Evolutionary conservation across 2,888 invertebrate species (phyloP).

Genomic region (Lochmaea capreae): DNA sequence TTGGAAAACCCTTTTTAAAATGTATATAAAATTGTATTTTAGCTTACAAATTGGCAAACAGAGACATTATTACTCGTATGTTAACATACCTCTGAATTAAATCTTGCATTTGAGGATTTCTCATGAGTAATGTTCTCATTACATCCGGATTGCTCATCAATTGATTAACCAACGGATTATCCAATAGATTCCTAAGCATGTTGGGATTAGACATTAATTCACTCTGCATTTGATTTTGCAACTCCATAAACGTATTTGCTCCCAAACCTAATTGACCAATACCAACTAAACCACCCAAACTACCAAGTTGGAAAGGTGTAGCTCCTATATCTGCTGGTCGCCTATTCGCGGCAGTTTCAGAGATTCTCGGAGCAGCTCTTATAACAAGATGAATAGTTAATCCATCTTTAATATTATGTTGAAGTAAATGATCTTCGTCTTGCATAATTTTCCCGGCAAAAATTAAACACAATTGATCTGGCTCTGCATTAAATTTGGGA

Average conservation of each 20-base stretch:
- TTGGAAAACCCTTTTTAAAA: no score
- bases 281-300: constrained; percentile 78
- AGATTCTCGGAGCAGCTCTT: constrained; percentile 78
- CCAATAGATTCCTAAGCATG: constrained; percentile 89
- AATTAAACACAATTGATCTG: constrained; percentile 93
- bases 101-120: constrained; percentile 98
- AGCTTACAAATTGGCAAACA: constrained; percentile 8
- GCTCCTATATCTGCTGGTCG: constrained; percentile 58
- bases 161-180: constrained; percentile 94
- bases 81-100: constrained; percentile 79
- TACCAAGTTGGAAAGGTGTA: constrained; percentile 56
- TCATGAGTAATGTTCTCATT: constrained; percentile 90
- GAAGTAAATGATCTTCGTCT: constrained; percentile 87
- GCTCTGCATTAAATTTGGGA: constrained; percentile 85
- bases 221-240: constrained; percentile 88
- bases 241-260: constrained; percentile 79
- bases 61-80: neutral
- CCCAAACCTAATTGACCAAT: constrained; percentile 81
- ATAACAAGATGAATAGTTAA: constrained; percentile 95
- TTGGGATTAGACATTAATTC: constrained; percentile 92
- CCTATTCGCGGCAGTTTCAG: constrained; percentile 60
- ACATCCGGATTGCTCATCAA: constrained; percentile 97
- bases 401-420: constrained; percentile 94
- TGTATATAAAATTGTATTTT: neutral
- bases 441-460: constrained; percentile 99